Percentiles rank a stretch among this genome's conserved stretches.
phyloP scores from a whole-genome alignment of 2,113 vertebrate species.

The Gnathonemus echidnorhynchus region DNA sequence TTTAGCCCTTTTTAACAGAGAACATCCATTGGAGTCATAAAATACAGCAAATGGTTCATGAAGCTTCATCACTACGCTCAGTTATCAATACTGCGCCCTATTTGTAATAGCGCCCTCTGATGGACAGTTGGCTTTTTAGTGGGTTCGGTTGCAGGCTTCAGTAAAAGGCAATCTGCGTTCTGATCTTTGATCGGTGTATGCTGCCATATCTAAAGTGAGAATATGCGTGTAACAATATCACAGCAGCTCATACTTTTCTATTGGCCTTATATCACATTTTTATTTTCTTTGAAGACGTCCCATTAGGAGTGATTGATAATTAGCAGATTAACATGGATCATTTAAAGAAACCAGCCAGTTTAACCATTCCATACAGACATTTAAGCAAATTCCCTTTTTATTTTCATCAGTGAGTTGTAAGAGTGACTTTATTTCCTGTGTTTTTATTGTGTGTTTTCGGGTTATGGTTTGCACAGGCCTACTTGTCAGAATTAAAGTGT shows the following conservation, averaged over 20 bases:
- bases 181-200: background rate
- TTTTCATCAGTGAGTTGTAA: background rate
- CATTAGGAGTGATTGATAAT: background rate
- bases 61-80: background rate
- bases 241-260: background rate
- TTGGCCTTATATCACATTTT: background rate
- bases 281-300: background rate
- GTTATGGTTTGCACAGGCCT: background rate
- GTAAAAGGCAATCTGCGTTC: background rate
- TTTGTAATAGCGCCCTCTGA: background rate
- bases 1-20: background rate
- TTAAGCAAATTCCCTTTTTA: background rate
- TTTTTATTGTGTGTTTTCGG: background rate
- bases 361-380: background rate
- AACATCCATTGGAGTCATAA: background rate
- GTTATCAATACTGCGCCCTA: background rate
- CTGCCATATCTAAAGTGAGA: background rate
- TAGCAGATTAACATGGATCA: background rate
- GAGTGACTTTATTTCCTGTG: background rate
- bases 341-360: background rate
- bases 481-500: background rate
- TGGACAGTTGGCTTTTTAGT: background rate
- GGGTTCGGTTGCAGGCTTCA: background rate
- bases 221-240: background rate
- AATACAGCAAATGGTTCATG: background rate